Evolutionary conservation across 2,797 vertebrate species (phyloP), one percentile per base, ranked within the genome.

Genomic region (Anableps anableps): DNA sequence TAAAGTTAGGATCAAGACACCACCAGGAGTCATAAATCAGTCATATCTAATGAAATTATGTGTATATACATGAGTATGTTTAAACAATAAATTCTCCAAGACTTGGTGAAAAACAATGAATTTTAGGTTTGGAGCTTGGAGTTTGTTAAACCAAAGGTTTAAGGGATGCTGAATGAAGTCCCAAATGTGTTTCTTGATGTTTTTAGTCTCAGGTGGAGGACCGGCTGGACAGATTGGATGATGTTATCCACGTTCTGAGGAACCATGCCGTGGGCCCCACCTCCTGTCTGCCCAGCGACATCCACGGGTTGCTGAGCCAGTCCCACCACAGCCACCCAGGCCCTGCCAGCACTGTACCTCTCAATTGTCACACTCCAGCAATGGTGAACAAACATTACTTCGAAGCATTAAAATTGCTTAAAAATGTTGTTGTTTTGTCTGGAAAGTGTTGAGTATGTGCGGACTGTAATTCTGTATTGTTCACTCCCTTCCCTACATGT

Each of bases 231-330:
- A 94, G 98, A 62, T 94, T 99, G 11, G 98, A 99, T 29, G 98
- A 99, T 83, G 98, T 98, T 83, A 99, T 99, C 91, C 97, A 99
- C 6, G 97, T 99, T 23, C 94, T 99, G 71, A 95, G 97, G 89
- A 99, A 98, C 90, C 98, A 99, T n/a, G 98, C 98, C 0, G 98
- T 99, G 84, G 98, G 98, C 88, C 97, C 97, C 17, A 97, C 96
- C 0, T 58, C 88, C 23, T 95, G 95, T 87, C 94, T 98, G 48
- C 94, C 96, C 66, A 83, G 93, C 47, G 97, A 99, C 58, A 96
- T 98, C 89, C 97, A 97, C 0, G 92, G 95, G 85, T 92, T 99
- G 90, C 87, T 95, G 58, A 92, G 89, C 92, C 93, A 93, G 53
- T 83, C 77, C 76, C 92, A 93, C 83, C 97, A 95, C 0, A 90